Evolutionary conservation across 2,888 invertebrate species (phyloP).

Genomic region (Macrosiphum euphorbiae): DNA sequence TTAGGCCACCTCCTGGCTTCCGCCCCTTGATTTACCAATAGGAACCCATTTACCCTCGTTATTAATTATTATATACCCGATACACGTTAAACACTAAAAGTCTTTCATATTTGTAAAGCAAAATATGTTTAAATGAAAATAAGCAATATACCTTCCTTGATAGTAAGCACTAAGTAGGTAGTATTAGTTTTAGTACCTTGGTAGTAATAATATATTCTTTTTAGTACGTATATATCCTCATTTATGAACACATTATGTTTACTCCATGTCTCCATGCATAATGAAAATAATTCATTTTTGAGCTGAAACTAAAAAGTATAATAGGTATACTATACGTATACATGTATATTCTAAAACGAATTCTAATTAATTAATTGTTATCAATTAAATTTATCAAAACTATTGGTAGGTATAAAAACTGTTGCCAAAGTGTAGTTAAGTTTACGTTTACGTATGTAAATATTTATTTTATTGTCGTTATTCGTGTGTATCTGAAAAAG

Average conservation of each 20-base stretch:
- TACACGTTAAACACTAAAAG: neutral
- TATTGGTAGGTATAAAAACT: neutral
- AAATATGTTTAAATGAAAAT: neutral
- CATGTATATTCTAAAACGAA: neutral
- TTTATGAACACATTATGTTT: no score
- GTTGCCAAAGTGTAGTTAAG: neutral
- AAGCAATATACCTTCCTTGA: neutral
- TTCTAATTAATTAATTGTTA: neutral
- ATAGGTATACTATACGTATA: no score
- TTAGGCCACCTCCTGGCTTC: no score
- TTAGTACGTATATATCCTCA: neutral
- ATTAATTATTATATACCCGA: neutral
- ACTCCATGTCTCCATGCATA: neutral
- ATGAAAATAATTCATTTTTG: neutral
- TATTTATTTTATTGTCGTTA: neutral
- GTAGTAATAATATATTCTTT: neutral
- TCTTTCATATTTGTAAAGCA: neutral
- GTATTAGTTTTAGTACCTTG: neutral
- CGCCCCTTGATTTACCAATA: no score
- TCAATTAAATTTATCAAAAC: neutral
- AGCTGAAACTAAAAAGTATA: neutral
- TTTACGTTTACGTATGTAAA: neutral
- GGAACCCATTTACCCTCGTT: no score
- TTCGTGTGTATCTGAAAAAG: neutral
- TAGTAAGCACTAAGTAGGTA: neutral